Evolutionary conservation across 2,113 vertebrate genomes (phyloP).

Genomic region (Oplegnathus fasciatus): DNA sequence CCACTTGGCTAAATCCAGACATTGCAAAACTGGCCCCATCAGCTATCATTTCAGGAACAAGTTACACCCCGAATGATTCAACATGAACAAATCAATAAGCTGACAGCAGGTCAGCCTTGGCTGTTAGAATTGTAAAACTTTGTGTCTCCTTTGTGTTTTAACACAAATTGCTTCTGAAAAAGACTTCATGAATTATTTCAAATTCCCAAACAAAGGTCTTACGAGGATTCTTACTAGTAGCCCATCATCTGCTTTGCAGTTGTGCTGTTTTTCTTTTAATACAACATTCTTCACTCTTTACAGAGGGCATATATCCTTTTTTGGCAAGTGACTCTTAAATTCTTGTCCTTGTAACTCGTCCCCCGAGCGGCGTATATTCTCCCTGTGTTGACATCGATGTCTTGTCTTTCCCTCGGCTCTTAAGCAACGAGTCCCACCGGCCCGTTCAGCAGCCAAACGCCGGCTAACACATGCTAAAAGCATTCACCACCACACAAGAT

Average conservation of each 20-base stretch:
- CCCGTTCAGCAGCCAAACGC: not conserved
- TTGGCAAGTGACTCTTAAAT: not conserved
- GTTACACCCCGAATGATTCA: constrained; percentile 5
- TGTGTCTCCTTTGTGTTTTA: not conserved
- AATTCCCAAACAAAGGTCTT: not conserved
- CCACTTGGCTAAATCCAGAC: constrained; percentile 7
- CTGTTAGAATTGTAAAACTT: not conserved
- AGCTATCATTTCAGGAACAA: not conserved
- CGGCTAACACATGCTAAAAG: constrained; percentile 46
- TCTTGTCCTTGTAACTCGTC: not conserved
- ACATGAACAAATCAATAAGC: constrained; percentile 10
- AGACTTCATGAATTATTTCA: not conserved
- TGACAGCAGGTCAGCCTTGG: not conserved
- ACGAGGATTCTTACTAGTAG: not conserved
- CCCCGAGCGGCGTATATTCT: constrained; percentile 11
- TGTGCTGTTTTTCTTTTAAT: not conserved
- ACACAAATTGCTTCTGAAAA: not conserved
- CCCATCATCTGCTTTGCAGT: constrained; percentile 1
- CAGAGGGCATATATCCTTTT: not conserved
- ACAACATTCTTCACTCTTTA: not conserved
- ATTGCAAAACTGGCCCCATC: constrained; percentile 28
- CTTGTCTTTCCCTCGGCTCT: constrained; percentile 1
- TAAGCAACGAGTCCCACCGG: constrained; percentile 3
- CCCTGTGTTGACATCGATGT: constrained; percentile 13
- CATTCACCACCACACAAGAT: constrained; percentile 3